Percentiles rank a stretch among this genome's conserved stretches.
Evolutionary conservation across 2,888 invertebrate species (phyloP).

Genomic region (Pristionchus exspectatus): DNA sequence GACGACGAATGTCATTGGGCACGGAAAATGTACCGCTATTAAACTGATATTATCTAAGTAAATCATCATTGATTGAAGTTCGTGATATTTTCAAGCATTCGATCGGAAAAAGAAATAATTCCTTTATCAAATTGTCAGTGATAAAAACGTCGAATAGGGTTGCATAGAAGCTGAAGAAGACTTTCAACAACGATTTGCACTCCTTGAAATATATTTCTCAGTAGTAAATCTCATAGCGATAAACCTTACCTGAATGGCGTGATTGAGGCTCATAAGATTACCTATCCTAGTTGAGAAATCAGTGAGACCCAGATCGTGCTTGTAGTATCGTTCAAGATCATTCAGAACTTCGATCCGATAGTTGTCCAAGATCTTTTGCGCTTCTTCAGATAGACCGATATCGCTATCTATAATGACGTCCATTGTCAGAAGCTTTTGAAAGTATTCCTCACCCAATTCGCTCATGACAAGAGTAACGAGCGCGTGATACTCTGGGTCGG

Average conservation of each 20-base stretch:
- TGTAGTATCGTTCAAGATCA: not conserved
- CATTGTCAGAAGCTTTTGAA: not conserved
- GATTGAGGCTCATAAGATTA: slow-evolving; percentile 28
- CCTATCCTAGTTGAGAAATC: not conserved
- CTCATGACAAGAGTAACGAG: not conserved
- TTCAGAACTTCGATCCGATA: not conserved
- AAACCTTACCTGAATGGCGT: not conserved
- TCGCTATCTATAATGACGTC: not conserved
- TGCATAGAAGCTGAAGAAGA: not conserved
- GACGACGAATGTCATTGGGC: too few species aligned
- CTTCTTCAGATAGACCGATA: not conserved
- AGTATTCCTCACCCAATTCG: not conserved
- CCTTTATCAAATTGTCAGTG: slow-evolving; percentile 4
- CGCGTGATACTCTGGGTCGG: not conserved
- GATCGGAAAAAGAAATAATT: not conserved
- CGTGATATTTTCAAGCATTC: too few species aligned
- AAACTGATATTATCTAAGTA: too few species aligned
- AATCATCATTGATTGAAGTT: too few species aligned
- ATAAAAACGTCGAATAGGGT: not conserved
- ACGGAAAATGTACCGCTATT: too few species aligned
- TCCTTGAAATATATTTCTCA: not conserved
- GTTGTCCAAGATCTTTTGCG: not conserved
- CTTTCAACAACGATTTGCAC: slow-evolving; percentile 24
- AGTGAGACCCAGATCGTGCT: not conserved
- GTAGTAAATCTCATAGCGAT: not conserved